Base-by-base conservation (phyloP, 2,888 invertebrate genomes). In the Busseola fusca region DNA sequence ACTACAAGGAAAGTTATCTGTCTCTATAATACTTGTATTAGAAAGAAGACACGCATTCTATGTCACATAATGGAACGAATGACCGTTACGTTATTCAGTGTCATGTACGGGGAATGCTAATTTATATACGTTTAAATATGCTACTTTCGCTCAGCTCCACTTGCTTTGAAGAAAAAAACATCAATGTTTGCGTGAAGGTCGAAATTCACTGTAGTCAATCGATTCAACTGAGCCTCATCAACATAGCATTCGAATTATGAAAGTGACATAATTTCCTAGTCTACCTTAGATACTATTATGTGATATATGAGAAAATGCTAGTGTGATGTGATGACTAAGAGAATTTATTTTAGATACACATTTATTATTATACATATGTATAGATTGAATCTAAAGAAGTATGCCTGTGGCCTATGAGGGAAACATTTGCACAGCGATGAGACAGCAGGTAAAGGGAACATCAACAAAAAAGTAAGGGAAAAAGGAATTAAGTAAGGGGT, bases 11-110 rank as follows among this genome's bases (percentile, higher is more conserved):
- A 74, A 77, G 72, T 77, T 73, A 50, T 78, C 66, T 63, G 71
- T 54, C n/a, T 34, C 12, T 34, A 12, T 54, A 34, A 18, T 66
- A 67, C 34, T 34, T 34, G 7, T 80, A 76, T 76, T 80, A 76
- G 65, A 81, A 74, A 78, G 78, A 78, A 78, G 68, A 72, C 72
- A 73, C 77, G 81, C 83, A 80, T 83, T 82, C 72, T 83, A 69
- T 69, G 73, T 64, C 71, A 76, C 71, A 72, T 73, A 81, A 84
- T 88, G 82, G 81, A 82, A 87, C 84, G 83, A 85, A 84, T 64
- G 73, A 86, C 87, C 86, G 89, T 89, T 88, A 88, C 85, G 85
- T 82, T 85, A 81, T 83, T 75, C 80, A 74, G 76, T 86, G 84
- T 84, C 84, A 80, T 82, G 81, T 86, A 83, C 77, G 70, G 67